A percentile compares a stretch with the other conserved stretches of the same genome.
Conservation (phyloP, 2,113 vertebrate species). For the Xenotilapia leptura region DNA sequence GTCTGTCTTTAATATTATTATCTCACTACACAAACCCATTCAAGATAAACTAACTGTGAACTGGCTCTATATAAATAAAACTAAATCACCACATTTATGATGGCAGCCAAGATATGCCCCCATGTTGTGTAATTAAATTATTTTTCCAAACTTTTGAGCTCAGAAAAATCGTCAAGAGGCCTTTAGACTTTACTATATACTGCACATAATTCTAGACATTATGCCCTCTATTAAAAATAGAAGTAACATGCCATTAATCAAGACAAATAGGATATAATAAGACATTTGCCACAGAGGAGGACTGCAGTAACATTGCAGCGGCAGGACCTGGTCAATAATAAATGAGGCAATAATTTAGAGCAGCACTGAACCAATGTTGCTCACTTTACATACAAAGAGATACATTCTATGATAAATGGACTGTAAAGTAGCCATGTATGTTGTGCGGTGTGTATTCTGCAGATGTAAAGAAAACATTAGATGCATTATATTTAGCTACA, state of each 20-base stretch:
- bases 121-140: neutral
- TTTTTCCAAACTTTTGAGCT: neutral
- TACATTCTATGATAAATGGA: neutral
- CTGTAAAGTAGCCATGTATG: neutral
- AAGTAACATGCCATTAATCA: slow-evolving; percentile 31
- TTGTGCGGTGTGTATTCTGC: neutral
- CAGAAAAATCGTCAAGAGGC: neutral
- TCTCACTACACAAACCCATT: neutral
- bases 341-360: slow-evolving; percentile 53
- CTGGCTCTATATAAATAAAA: neutral
- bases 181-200: neutral
- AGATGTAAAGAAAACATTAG: neutral
- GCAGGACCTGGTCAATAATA: slow-evolving; percentile 46
- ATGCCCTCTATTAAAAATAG: slow-evolving; percentile 29
- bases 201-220: slow-evolving; percentile 1
- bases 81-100: neutral
- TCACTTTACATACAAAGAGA: neutral
- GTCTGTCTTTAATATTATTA: neutral
- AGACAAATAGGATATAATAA: slow-evolving; percentile 25
- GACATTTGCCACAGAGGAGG: slow-evolving; percentile 19
- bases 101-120: neutral
- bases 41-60: neutral
- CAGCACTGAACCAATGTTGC: slow-evolving; percentile 16
- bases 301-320: slow-evolving; percentile 3
- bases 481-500: neutral